Conservation (phyloP, 2,113 vertebrate species). For the Maccullochella peelii region DNA sequence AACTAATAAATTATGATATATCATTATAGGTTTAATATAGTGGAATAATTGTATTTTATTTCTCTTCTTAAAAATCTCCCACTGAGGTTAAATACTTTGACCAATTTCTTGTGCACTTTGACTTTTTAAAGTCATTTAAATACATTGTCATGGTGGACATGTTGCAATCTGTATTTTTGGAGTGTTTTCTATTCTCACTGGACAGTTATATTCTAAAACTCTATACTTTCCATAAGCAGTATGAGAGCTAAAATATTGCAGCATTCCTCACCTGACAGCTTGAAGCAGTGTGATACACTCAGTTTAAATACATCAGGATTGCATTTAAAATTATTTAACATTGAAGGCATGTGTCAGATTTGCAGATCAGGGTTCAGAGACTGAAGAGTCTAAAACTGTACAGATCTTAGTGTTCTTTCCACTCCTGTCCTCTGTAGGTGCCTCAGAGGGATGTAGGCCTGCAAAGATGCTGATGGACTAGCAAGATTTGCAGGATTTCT, state of each 20-base stretch:
- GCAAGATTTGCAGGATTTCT: slow-evolving; percentile 69
- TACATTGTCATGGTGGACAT: neutral
- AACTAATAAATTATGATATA: no score
- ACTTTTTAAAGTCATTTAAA: neutral
- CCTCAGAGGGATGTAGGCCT: slow-evolving; percentile 48
- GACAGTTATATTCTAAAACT: neutral
- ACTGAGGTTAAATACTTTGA: neutral
- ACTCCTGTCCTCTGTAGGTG: slow-evolving; percentile 38
- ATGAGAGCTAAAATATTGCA: neutral
- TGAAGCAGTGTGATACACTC: neutral
- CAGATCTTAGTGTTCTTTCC: slow-evolving; percentile 31
- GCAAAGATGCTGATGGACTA: slow-evolving; percentile 58
- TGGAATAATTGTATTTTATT: neutral
- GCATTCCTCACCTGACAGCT: neutral
- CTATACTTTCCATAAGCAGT: neutral
- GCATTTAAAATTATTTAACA: slow-evolving; percentile 20
- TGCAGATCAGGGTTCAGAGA: slow-evolving; percentile 18
- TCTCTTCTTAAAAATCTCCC: neutral
- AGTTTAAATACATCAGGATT: slow-evolving; percentile 10
- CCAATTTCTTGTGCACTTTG: neutral
- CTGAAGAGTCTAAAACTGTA: slow-evolving; percentile 8
- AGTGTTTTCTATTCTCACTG: neutral
- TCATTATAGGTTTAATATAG: neutral
- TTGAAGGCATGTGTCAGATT: neutral
- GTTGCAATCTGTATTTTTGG: neutral